Evolutionary conservation across 2,113 vertebrate genomes (phyloP).

Genomic region (Strix aluco): DNA sequence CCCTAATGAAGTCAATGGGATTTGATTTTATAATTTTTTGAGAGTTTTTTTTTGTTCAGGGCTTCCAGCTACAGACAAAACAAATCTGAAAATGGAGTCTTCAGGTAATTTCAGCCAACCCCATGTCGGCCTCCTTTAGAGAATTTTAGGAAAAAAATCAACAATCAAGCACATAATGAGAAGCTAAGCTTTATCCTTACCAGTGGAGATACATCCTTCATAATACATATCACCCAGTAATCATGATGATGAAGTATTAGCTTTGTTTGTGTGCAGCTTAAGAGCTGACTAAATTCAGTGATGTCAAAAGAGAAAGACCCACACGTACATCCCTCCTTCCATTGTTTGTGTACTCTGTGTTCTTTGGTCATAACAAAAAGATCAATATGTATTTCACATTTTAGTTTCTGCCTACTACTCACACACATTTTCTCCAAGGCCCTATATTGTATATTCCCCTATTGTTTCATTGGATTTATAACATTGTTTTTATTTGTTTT

Average conservation of each 20-base stretch:
- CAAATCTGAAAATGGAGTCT: background rate
- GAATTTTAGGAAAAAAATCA: background rate
- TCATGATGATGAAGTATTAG: background rate
- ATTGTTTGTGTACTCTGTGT: background rate
- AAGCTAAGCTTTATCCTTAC: background rate
- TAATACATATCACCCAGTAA: background rate
- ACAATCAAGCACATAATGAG: background rate
- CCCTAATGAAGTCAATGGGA: background rate
- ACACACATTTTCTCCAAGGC: background rate
- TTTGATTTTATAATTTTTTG: background rate
- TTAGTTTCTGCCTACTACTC: background rate
- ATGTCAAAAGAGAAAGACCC: background rate
- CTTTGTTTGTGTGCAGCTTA: background rate
- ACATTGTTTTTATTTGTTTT: conserved; percentile 12
- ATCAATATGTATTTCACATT: background rate
- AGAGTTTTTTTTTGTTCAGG: rapidly evolving
- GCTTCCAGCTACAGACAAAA: background rate
- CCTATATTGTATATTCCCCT: background rate
- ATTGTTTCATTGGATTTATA: conserved; percentile 12
- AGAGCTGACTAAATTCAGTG: background rate
- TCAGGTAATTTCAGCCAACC: background rate
- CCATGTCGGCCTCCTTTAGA: background rate
- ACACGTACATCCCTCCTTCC: background rate
- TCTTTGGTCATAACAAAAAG: background rate
- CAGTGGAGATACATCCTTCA: background rate